phyloP scores from a whole-genome alignment of 2,113 vertebrate genomes.

The Myrmecophaga tridactyla region DNA sequence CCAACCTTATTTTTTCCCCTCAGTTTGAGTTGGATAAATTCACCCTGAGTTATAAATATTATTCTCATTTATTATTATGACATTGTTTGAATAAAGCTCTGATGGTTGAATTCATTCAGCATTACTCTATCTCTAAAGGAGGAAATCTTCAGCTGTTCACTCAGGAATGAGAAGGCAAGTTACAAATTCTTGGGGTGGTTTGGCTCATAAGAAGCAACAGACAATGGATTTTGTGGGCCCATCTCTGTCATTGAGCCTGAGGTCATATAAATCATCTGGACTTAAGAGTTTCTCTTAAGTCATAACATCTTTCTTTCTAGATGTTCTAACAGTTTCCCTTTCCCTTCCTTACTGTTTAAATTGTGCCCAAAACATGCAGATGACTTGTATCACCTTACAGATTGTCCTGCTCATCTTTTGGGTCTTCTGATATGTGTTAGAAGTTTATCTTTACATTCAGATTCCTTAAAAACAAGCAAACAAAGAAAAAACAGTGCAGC shows the following conservation, averaged over 20 bases:
- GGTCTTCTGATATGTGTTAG: not conserved
- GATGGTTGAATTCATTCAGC: not conserved
- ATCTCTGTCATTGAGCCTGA: not conserved
- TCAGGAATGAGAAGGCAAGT: not conserved
- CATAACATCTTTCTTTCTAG: not conserved
- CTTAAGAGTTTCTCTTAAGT: not conserved
- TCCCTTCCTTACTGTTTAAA: not conserved
- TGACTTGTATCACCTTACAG: not conserved
- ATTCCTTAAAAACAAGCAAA: no score
- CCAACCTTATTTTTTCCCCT: not conserved
- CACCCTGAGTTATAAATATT: not conserved
- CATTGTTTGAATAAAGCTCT: not conserved
- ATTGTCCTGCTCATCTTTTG: not conserved
- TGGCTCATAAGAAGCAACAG: not conserved
- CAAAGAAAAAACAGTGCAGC: not conserved
- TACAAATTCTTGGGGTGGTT: not conserved
- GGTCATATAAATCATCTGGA: not conserved
- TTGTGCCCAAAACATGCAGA: not conserved
- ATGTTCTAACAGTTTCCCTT: not conserved
- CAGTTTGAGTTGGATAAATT: not conserved
- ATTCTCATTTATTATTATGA: not conserved
- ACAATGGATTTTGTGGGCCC: not conserved
- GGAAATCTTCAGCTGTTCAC: not conserved
- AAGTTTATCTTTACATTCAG: slow-evolving; percentile 18
- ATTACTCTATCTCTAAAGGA: not conserved